phyloP scores from a whole-genome alignment of 2,797 vertebrate genomes.

The Dallia pectoralis region DNA sequence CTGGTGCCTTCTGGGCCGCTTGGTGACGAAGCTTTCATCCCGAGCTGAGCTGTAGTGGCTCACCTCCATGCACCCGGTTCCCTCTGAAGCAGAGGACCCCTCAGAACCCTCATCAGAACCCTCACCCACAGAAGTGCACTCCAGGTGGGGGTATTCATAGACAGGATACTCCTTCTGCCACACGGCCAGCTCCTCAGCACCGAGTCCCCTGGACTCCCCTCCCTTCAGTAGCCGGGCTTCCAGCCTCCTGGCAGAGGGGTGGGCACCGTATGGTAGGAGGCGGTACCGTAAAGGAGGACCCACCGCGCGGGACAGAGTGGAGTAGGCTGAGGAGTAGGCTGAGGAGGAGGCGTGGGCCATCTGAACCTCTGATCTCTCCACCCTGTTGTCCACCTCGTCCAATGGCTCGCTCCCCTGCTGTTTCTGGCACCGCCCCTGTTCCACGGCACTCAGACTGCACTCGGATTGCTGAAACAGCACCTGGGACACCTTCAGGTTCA shows the following conservation, averaged over 20 bases:
- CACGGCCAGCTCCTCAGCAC: slow-evolving; percentile 15
- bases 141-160: neutral
- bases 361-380: neutral
- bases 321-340: neutral
- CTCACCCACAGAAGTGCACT: neutral
- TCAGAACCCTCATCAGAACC: neutral
- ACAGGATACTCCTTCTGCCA: slow-evolving; percentile 22
- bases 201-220: slow-evolving; percentile 11
- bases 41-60: slow-evolving; percentile 51
- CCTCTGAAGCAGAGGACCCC: neutral
- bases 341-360: neutral
- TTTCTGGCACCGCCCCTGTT: neutral
- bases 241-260: slow-evolving; percentile 1
- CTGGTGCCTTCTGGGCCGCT: neutral
- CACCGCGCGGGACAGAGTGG: slow-evolving; percentile 25
- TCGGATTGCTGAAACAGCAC: slow-evolving; percentile 52
- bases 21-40: slow-evolving; percentile 35
- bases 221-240: slow-evolving; percentile 23
- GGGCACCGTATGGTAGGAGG: neutral
- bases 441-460: slow-evolving; percentile 38
- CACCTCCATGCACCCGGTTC: slow-evolving; percentile 15
- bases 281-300: slow-evolving; percentile 49
- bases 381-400: slow-evolving; percentile 23
- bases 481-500: slow-evolving; percentile 60
- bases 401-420: neutral